phyloP scores from a whole-genome alignment of 1,140 invertebrate genomes.

The Cyrtorhinus lividipennis region DNA sequence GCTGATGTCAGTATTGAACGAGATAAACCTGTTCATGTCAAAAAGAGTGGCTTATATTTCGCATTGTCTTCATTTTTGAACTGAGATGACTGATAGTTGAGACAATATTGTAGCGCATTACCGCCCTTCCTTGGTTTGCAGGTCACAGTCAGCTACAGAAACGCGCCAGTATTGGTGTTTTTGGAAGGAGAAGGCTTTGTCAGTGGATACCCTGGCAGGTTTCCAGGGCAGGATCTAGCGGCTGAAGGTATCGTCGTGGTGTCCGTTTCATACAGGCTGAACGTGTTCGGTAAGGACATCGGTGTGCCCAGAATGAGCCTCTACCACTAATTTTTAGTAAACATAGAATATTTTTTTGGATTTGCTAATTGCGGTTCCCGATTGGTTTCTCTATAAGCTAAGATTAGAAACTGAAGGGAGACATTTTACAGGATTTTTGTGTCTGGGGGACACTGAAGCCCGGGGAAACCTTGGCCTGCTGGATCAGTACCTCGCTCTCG shows the following conservation, averaged over 20 bases:
- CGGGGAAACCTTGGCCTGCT: slow-evolving; percentile 53
- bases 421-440: slow-evolving; percentile 46
- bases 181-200: slow-evolving; percentile 40
- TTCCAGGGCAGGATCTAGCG: slow-evolving; percentile 47
- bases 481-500: slow-evolving; percentile 53
- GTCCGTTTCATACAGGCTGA: slow-evolving; percentile 44
- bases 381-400: neutral
- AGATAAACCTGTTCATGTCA: too few species aligned
- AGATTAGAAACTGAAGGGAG: too few species aligned
- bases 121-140: too few species aligned
- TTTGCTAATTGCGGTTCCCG: slow-evolving; percentile 3
- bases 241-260: slow-evolving; percentile 48
- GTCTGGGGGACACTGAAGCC: slow-evolving; percentile 39
- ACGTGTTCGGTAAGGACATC: slow-evolving; percentile 39
- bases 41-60: neutral
- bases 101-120: too few species aligned
- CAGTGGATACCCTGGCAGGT: slow-evolving; percentile 31
- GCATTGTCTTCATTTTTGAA: neutral
- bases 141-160: slow-evolving; percentile 34
- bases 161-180: slow-evolving; percentile 41
- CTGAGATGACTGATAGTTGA: neutral
- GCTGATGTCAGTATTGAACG: slow-evolving; percentile 34
- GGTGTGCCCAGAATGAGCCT: neutral
- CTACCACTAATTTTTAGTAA: neutral
- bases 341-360: slow-evolving; percentile 1